Conservation (phyloP, 2,113 vertebrate genomes). For the Eulemur macaco region DNA sequence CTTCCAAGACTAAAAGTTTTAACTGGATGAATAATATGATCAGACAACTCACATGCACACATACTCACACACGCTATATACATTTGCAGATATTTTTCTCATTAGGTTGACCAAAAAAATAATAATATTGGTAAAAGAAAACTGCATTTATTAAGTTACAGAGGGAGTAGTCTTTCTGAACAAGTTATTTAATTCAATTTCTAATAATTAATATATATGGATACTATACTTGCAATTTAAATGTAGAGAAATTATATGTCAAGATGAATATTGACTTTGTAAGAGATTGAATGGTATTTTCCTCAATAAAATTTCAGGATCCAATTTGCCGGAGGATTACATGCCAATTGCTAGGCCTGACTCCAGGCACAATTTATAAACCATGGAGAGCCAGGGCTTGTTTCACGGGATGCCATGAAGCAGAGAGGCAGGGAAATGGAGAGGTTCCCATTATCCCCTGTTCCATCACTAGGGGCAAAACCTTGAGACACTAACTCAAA, state of each 20-base stretch:
- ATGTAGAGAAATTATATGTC: slow-evolving; percentile 8
- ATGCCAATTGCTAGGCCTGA: background rate
- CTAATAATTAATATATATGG: background rate
- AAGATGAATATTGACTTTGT: background rate
- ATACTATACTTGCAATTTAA: background rate
- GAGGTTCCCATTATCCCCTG: background rate
- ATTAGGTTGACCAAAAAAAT: background rate
- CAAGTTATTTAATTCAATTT: slow-evolving; percentile 12
- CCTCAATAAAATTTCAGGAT: background rate
- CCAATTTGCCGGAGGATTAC: slow-evolving; percentile 12
- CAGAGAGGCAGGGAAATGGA: background rate
- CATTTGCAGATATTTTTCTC: background rate
- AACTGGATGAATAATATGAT: background rate
- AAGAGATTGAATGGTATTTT: slow-evolving; percentile 24
- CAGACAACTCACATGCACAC: background rate
- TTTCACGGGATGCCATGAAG: background rate
- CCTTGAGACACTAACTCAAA: background rate
- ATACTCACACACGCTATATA: background rate
- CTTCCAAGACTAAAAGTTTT: background rate
- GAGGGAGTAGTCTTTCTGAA: background rate
- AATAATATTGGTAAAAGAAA: slow-evolving; percentile 13
- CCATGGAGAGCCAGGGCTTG: background rate
- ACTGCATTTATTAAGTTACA: background rate
- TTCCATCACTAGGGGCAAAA: background rate
- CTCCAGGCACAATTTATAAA: background rate